These are phyloP conservation scores for Pseudomyrmex sp. DNA, from an alignment of 1,140 invertebrate species.

Conservation along the genomic window DNA sequence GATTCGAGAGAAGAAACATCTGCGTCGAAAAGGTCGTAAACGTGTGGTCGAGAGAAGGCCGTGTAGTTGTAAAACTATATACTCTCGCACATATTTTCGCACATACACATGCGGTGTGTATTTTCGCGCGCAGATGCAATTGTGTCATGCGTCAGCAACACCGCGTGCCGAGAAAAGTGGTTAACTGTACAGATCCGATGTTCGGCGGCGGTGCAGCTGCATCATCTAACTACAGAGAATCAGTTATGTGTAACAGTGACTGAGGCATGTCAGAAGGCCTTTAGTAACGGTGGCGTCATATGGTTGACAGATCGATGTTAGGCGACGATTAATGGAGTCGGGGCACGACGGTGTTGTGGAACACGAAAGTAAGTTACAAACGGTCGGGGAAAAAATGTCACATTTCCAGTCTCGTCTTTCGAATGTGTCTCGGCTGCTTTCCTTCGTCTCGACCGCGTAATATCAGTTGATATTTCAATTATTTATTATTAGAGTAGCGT, in stretches of 20 bases:
- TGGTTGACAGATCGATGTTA: slow-evolving; percentile 63
- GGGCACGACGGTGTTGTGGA: slow-evolving; percentile 35
- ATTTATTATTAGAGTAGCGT: too few relatives aligned
- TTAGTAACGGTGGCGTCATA: slow-evolving; percentile 68
- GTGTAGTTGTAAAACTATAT: not conserved
- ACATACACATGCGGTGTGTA: too few relatives aligned
- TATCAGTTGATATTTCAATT: too few relatives aligned
- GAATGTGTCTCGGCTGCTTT: too few relatives aligned
- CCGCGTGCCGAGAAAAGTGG: slow-evolving; percentile 58
- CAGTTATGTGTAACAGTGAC: slow-evolving; percentile 70
- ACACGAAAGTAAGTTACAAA: slow-evolving; percentile 65
- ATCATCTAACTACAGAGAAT: slow-evolving; percentile 60
- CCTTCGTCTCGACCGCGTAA: too few relatives aligned
- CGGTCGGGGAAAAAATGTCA: not conserved
- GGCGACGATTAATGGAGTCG: slow-evolving; percentile 58
- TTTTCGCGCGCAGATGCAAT: slow-evolving; percentile 45
- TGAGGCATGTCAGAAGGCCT: slow-evolving; percentile 32
- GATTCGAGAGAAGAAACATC: slow-evolving; percentile 28
- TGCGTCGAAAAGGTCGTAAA: slow-evolving; percentile 38
- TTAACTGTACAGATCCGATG: slow-evolving; percentile 64
- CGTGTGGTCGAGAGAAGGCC: slow-evolving; percentile 1
- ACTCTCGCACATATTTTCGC: not conserved
- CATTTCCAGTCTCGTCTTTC: too few relatives aligned
- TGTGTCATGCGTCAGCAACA: not conserved
- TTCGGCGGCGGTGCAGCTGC: slow-evolving; percentile 39